phyloP scores from a whole-genome alignment of 2,797 vertebrate genomes.

The Xiphophorus birchmanni region DNA sequence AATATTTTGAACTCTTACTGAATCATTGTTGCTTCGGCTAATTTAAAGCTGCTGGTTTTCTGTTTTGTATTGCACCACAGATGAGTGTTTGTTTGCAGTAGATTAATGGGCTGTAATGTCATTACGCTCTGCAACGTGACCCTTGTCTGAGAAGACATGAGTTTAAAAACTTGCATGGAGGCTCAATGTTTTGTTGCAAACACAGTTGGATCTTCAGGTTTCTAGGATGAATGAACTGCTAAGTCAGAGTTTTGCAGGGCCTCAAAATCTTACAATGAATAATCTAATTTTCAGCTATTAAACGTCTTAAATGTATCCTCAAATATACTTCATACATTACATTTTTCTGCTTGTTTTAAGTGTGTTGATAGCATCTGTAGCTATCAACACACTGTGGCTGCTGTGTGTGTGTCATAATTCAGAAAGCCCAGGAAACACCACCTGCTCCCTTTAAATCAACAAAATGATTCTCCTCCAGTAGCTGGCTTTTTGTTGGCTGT shows the following conservation, averaged over 20 bases:
- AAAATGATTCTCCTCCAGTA: neutral
- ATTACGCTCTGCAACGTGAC: constrained; percentile 27
- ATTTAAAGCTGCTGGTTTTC: constrained; percentile 21
- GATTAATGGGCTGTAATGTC: constrained; percentile 32
- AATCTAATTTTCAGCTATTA: neutral
- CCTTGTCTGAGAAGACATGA: constrained; percentile 12
- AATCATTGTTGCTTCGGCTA: constrained; percentile 17
- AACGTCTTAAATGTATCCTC: neutral
- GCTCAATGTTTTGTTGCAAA: constrained; percentile 26
- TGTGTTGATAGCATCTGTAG: neutral
- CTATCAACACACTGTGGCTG: neutral
- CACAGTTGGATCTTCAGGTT: constrained; percentile 25
- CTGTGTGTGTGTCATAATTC: neutral
- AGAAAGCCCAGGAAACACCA: neutral
- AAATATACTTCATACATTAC: neutral
- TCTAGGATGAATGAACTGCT: constrained; percentile 18
- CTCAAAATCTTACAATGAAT: neutral
- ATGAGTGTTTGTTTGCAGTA: constrained; percentile 1
- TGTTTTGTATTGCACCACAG: constrained; percentile 7
- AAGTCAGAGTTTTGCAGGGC: neutral
- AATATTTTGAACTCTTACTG: constrained; percentile 22
- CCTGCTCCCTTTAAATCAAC: neutral
- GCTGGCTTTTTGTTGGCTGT: neutral
- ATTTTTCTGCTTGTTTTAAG: neutral
- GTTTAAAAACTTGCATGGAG: constrained; percentile 20